phyloP scores from a whole-genome alignment of 2,113 vertebrate species.

The Spea multiplicata region DNA sequence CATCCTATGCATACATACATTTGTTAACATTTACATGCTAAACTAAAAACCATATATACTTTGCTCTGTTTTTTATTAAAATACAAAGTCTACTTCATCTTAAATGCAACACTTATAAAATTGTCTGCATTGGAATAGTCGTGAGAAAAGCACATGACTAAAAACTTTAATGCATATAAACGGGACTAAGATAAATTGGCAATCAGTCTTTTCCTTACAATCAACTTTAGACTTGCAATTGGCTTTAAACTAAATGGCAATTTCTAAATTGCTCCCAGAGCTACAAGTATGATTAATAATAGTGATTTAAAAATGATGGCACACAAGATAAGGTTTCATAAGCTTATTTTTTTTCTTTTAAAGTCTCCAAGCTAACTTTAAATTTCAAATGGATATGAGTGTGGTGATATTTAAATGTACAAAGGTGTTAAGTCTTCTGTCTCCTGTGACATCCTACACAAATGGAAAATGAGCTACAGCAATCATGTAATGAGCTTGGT shows the following conservation, averaged over 20 bases:
- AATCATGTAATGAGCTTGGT: slow-evolving; percentile 15
- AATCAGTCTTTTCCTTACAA: slow-evolving; percentile 28
- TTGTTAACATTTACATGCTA: too few relatives aligned
- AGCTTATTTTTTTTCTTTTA: slow-evolving; percentile 16
- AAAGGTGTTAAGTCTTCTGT: background rate
- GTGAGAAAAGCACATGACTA: slow-evolving; percentile 2
- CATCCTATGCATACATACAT: too few relatives aligned
- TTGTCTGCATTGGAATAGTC: background rate
- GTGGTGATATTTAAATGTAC: slow-evolving; percentile 8
- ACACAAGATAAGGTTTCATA: background rate
- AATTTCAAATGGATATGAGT: slow-evolving; percentile 13
- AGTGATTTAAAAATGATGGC: slow-evolving; percentile 24
- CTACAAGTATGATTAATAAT: slow-evolving; percentile 33
- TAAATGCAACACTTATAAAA: too few relatives aligned
- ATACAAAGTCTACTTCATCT: too few relatives aligned
- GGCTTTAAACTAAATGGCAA: slow-evolving; percentile 34
- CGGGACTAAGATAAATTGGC: slow-evolving; percentile 28
- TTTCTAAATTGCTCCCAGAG: slow-evolving; percentile 33
- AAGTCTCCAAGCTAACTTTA: slow-evolving; percentile 7
- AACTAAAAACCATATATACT: too few relatives aligned
- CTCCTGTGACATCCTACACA: background rate
- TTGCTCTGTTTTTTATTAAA: too few relatives aligned
- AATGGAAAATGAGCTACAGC: background rate
- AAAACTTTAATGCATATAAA: slow-evolving; percentile 33
- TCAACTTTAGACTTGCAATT: slow-evolving; percentile 29